Percentiles rank a stretch among this genome's conserved stretches.
Conservation (phyloP, 2,113 vertebrate genomes). For the Eulemur macaco region DNA sequence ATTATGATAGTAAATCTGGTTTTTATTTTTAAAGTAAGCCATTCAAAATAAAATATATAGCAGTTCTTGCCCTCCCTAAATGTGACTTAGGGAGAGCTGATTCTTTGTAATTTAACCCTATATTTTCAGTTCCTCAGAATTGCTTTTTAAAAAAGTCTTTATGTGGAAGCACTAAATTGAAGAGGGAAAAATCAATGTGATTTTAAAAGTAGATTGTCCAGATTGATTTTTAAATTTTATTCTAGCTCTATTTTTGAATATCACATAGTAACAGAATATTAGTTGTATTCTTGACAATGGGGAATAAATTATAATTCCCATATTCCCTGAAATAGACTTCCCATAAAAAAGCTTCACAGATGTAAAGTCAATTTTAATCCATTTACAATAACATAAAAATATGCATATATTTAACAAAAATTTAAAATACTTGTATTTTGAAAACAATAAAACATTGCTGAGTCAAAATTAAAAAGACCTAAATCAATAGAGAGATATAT, state of each 20-base stretch:
- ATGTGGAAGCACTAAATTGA: background rate
- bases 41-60: background rate
- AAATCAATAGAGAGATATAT: background rate
- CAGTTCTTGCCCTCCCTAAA: background rate
- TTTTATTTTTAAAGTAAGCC: background rate
- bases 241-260: background rate
- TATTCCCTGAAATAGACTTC: background rate
- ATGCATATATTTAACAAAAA: background rate
- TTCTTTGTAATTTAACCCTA: background rate
- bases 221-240: constrained; percentile 42
- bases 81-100: background rate
- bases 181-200: background rate
- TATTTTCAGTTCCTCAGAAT: background rate
- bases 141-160: background rate
- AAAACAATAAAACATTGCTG: background rate
- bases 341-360: background rate
- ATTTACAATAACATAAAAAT: background rate
- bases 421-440: background rate
- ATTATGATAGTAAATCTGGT: background rate
- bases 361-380: background rate
- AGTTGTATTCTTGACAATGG: background rate
- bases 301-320: background rate
- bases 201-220: background rate
- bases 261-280: background rate
- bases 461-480: background rate